Evolutionary conservation across 2,888 invertebrate genomes (phyloP), one percentile per base, ranked within the genome.

Genomic region (Patella pellucida): DNA sequence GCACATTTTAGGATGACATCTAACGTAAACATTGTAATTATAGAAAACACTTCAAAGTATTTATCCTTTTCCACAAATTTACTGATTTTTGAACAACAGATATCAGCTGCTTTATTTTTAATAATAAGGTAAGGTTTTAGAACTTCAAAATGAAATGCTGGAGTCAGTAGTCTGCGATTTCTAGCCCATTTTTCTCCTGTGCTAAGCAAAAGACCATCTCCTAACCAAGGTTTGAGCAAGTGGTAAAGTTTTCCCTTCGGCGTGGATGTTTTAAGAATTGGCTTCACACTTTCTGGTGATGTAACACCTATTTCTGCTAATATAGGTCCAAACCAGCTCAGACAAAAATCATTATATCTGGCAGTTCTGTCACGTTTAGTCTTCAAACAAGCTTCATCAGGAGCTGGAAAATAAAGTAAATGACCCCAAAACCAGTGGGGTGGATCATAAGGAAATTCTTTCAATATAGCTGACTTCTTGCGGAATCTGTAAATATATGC

Each of bases 101-200:
- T 71, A 68, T 85, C 82, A 0, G 85, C 78, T 51, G 85, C 83
- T 23, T 78, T 78, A 76, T 87, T 87, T 69, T 85, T 83, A 31
- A 85, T 69, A 7, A 62, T 71, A 50, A 85, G 72, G 75, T 87
- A 86, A 7, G 82, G 76, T 75, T 82, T 84, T 7, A 87, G 81
- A 68, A 87, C 85, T 52, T 85, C 85, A 78, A 86, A 87, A 74
- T 87, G 87, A 72, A 87, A 87, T 4, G 87, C 87, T 50, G 87
- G 86, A 0, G 87, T 87, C 31, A 87, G 76, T 14, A 87, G 82
- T 54, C 83, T 80, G 14, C 87, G 76, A 69, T 87, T 87, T 41
- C 87, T 76, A 7, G 79, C 74, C 86, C 86, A 86, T 72, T 86
- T 86, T 0, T 76, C 76, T 16, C 86, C 87, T 51, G 78, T 81